A percentile compares a stretch with the other conserved stretches of the same genome.
phyloP scores from a whole-genome alignment of 2,888 invertebrate genomes.

The Stenurella melanura region DNA sequence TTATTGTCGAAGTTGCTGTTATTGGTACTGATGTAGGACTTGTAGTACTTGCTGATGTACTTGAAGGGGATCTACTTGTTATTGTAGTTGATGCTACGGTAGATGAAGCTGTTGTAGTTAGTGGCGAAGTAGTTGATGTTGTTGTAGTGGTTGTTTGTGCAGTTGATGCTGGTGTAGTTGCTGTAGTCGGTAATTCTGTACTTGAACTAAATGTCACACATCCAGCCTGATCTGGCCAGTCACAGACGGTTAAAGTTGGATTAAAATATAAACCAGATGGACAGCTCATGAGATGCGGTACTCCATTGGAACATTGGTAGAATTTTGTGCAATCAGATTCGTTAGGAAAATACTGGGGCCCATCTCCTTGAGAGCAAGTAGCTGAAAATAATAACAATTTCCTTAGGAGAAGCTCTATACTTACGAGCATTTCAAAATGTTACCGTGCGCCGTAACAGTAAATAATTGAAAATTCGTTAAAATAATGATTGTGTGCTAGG shows the following conservation, averaged over 20 bases:
- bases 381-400: conserved; percentile 5
- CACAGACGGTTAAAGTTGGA: conserved; percentile 23
- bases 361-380: conserved; percentile 3
- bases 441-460: too few species aligned
- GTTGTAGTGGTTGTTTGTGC: not conserved
- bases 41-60: not conserved
- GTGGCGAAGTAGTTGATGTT: not conserved
- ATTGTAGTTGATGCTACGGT: not conserved
- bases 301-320: conserved; percentile 26
- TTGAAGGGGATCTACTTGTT: not conserved
- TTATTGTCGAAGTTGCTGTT: not conserved
- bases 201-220: not conserved
- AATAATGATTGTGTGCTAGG: too few species aligned
- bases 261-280: conserved; percentile 22
- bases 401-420: not conserved
- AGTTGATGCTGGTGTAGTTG: not conserved
- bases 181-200: not conserved
- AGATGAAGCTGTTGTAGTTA: not conserved
- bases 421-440: too few species aligned
- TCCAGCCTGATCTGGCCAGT: conserved; percentile 18
- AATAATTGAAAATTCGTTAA: too few species aligned
- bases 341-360: conserved; percentile 11
- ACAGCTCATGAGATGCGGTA: not conserved
- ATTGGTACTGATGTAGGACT: not conserved
- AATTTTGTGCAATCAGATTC: conserved; percentile 24